Percentiles rank a stretch among this genome's conserved stretches.
Conservation (phyloP, 2,797 vertebrate species). For the Gymnothorax reevesii region DNA sequence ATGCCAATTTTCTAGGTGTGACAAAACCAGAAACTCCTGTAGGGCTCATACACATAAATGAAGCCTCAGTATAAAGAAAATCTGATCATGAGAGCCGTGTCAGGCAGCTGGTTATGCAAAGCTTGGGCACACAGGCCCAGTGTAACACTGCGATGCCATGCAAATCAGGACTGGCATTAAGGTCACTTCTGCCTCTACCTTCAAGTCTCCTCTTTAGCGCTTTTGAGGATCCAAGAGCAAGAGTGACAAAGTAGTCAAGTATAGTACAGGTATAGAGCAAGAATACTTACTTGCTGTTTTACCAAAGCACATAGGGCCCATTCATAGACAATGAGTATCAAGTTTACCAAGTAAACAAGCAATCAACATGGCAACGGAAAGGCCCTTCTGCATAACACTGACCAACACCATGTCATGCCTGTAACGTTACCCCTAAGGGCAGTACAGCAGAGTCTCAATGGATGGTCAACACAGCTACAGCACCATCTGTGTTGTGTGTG, state of each 20-base stretch:
- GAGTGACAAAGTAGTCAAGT: background rate
- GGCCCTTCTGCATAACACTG: background rate
- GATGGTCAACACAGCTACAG: too few species aligned
- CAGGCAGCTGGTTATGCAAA: background rate
- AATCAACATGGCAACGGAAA: background rate
- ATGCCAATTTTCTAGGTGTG: background rate
- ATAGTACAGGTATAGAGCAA: background rate
- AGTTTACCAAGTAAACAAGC: background rate
- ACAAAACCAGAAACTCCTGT: background rate
- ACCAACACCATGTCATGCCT: background rate
- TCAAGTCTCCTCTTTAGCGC: background rate
- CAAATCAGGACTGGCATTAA: background rate
- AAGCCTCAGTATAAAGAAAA: background rate
- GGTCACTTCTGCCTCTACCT: background rate
- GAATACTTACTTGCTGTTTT: background rate
- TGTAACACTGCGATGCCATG: background rate
- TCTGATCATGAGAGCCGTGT: background rate
- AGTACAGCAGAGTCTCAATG: too few species aligned
- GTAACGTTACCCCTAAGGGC: too few species aligned
- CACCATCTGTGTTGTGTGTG: too few species aligned
- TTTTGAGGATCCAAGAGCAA: background rate
- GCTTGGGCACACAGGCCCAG: background rate
- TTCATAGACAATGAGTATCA: background rate
- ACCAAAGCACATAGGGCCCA: background rate
- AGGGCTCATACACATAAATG: background rate